Evolutionary conservation across 2,888 invertebrate genomes (phyloP), one percentile per base, ranked within the genome.

Genomic region (Lymantria dispar): DNA sequence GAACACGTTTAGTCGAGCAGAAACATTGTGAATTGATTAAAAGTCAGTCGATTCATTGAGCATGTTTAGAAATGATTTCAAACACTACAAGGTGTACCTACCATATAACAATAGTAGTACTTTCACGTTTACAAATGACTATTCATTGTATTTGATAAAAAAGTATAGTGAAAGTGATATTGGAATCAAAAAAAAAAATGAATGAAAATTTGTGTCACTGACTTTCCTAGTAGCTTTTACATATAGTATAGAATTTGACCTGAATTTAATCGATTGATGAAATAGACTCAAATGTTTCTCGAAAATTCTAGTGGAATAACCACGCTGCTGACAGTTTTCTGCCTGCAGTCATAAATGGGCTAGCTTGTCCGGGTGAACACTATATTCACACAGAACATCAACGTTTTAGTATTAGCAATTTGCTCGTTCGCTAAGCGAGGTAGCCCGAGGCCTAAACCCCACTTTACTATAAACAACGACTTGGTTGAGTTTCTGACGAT

Each of bases 151-250:
- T 68, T 80, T 77, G 69, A 83, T 84, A 82, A 89, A 85, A 22
- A 87, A 85, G 78, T 77, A 61, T 62, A 88, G 90, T 89, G 90
- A 91, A 91, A 91, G 90, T 78, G 86, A 85, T 88, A 89, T 82
- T 75, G 81, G 71, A 72, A 5, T 78, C 85, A 85, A 79, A 29
- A 87, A 89, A 90, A 47, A 87, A 89, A 80, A 72, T 74, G 78
- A 85, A 87, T 84, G 85, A 87, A 90, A 88, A 88, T 86, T 86
- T 77, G 88, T 87, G 87, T 88, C 87, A 82, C 82, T 80, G 79
- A 79, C 85, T 87, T 87, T 87, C 85, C 87, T 84, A 77, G 75
- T 78, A 72, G 76, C 76, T 79, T 76, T 80, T 74, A 68, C 70
- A 66, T 72, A 70, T 67, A 70, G 68, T 60, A 66, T 57, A 74